Percentiles rank a stretch among this genome's conserved stretches.
phyloP scores from a whole-genome alignment of 2,888 invertebrate genomes.

The Ophonus ardosiacus region DNA sequence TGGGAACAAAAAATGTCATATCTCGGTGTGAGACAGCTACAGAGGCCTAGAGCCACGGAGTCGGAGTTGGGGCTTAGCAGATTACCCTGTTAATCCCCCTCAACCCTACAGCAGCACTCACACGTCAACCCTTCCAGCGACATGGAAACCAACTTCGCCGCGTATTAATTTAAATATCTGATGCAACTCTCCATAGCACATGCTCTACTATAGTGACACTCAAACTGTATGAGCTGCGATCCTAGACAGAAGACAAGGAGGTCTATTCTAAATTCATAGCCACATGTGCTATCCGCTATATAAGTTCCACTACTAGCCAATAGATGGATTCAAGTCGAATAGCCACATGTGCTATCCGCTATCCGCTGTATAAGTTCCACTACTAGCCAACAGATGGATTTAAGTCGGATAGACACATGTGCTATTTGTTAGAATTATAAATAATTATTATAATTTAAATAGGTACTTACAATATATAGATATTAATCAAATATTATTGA shows the following conservation, averaged over 20 bases:
- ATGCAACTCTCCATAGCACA: slow-evolving; percentile 41
- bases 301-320: too few species aligned
- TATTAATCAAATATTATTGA: too few species aligned
- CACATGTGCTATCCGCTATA: too few species aligned
- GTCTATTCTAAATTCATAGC: too few species aligned
- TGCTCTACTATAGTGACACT: background rate
- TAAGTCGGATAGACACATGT: too few species aligned
- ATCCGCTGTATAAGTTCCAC: too few species aligned
- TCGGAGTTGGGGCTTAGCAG: background rate
- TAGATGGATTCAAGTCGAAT: too few species aligned
- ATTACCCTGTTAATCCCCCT: slow-evolving; percentile 32
- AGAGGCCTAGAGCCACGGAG: background rate
- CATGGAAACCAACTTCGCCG: slow-evolving; percentile 61
- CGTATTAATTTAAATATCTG: slow-evolving; percentile 63
- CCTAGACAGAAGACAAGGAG: background rate
- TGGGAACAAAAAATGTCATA: background rate
- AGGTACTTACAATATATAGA: too few species aligned
- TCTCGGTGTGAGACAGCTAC: background rate
- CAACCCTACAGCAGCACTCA: slow-evolving; percentile 37
- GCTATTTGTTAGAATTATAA: too few species aligned
- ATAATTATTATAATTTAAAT: too few species aligned
- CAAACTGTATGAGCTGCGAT: background rate
- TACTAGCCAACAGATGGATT: too few species aligned
- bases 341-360: too few species aligned
- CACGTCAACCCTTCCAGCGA: slow-evolving; percentile 48